These are phyloP conservation scores for Lochmaea capreae DNA, from an alignment of 2,888 invertebrate genomes.

Conservation along the genomic window DNA sequence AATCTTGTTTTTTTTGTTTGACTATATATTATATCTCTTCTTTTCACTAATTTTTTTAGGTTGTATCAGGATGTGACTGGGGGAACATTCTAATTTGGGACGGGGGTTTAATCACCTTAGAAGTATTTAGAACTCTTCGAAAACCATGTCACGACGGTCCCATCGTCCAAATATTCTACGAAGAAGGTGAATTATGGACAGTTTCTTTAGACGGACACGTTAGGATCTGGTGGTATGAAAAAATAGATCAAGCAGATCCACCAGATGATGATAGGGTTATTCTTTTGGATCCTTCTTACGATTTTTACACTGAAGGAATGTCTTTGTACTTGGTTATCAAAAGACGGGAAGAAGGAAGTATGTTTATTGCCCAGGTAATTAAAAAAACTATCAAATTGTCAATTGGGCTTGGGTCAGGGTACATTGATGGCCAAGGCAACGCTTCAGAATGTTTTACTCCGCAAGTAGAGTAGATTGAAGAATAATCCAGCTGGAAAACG, in stretches of 20 bases:
- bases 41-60: constrained; percentile 63
- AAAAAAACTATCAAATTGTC: too few relatives aligned
- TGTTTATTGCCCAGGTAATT: constrained; percentile 82
- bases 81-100: constrained; percentile 95
- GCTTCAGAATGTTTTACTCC: too few relatives aligned
- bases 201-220: constrained; percentile 81
- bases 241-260: constrained; percentile 88
- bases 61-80: constrained; percentile 89
- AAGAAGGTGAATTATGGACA: constrained; percentile 63
- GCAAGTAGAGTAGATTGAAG: too few relatives aligned
- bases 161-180: constrained; percentile 73
- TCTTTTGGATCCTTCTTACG: constrained; percentile 87
- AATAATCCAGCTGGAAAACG: too few relatives aligned
- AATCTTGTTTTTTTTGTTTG: constrained; percentile 12
- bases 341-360: constrained; percentile 61
- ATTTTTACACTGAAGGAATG: constrained; percentile 71
- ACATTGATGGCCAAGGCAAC: too few relatives aligned
- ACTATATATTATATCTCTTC: not conserved
- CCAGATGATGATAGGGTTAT: constrained; percentile 83
- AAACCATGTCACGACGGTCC: constrained; percentile 81
- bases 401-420: too few relatives aligned
- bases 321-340: constrained; percentile 70
- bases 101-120: constrained; percentile 86
- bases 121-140: constrained; percentile 78
- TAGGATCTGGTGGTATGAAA: constrained; percentile 90